phyloP scores from a whole-genome alignment of 2,888 invertebrate genomes.

The Chouioia cunea region DNA sequence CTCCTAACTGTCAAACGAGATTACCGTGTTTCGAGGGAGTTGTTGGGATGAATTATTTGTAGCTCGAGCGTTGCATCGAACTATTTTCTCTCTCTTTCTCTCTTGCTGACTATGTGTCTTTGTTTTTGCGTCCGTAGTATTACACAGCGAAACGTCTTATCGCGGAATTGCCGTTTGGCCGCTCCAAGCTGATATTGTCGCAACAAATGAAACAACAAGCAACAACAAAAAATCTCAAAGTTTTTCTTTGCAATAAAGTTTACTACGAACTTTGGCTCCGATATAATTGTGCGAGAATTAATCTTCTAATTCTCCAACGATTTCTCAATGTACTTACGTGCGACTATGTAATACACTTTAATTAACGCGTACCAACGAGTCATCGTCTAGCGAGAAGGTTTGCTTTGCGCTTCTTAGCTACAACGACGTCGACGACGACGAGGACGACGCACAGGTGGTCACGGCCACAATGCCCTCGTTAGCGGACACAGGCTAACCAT shows the following conservation, averaged over 20 bases:
- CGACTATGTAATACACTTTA: no score
- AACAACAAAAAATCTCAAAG: background rate
- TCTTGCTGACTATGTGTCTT: background rate
- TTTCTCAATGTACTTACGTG: background rate
- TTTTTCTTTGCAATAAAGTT: background rate
- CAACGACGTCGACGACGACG: no score
- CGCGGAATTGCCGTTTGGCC: no score
- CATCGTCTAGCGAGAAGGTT: no score
- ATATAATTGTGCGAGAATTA: background rate
- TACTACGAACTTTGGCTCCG: background rate
- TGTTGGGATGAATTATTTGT: slow-evolving; percentile 57
- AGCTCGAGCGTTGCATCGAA: slow-evolving; percentile 27
- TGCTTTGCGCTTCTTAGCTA: no score
- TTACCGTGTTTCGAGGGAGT: slow-evolving; percentile 50
- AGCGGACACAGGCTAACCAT: slow-evolving; percentile 60
- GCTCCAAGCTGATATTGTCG: no score
- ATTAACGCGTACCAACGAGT: no score
- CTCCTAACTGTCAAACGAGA: slow-evolving; percentile 52
- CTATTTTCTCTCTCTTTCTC: background rate
- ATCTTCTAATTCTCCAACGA: background rate
- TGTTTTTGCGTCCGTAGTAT: background rate
- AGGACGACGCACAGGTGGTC: slow-evolving; percentile 11
- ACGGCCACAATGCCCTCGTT: slow-evolving; percentile 65
- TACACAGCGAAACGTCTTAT: background rate
- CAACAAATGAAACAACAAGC: slow-evolving; percentile 1